Evolutionary conservation across 1,140 invertebrate species (phyloP).

Genomic region (Pararge aegeria): DNA sequence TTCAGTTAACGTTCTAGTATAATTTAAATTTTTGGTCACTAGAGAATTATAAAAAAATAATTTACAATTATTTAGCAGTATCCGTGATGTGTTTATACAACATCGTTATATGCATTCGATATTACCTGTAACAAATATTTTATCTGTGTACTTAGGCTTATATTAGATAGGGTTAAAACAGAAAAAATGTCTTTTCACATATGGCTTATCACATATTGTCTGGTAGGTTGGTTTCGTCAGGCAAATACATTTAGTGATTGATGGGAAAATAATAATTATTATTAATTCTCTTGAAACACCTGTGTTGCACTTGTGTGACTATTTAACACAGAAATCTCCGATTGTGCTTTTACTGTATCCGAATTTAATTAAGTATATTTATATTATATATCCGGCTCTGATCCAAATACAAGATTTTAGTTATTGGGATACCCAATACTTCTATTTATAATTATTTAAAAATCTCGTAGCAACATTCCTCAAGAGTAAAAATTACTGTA

Average conservation of each 20-base stretch:
- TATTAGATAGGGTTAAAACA: slow-evolving; percentile 16
- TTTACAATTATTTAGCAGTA: neutral
- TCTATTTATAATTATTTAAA: slow-evolving; percentile 1
- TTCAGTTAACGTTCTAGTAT: slow-evolving; percentile 22
- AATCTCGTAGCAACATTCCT: slow-evolving; percentile 24
- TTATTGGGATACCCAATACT: neutral
- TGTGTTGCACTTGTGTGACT: neutral
- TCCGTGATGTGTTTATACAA: neutral
- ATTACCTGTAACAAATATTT: slow-evolving; percentile 8
- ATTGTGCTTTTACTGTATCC: neutral
- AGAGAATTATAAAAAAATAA: slow-evolving; percentile 6
- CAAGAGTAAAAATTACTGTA: slow-evolving; percentile 9
- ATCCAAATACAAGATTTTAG: neutral
- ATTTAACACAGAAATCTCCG: too few relatives aligned
- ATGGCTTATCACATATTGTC: neutral
- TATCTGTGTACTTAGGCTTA: slow-evolving; percentile 6
- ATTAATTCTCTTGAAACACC: neutral
- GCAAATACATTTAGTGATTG: too few relatives aligned
- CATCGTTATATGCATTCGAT: slow-evolving; percentile 2
- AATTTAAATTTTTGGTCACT: slow-evolving; percentile 13
- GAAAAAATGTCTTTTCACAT: slow-evolving; percentile 6
- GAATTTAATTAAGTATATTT: too few relatives aligned
- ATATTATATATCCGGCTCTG: too few relatives aligned
- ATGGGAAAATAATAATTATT: neutral
- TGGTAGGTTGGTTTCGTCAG: too few relatives aligned